These are phyloP conservation scores for Drosophila paulistorum DNA, from an alignment of 1,140 invertebrate genomes.

Conservation along the genomic window DNA sequence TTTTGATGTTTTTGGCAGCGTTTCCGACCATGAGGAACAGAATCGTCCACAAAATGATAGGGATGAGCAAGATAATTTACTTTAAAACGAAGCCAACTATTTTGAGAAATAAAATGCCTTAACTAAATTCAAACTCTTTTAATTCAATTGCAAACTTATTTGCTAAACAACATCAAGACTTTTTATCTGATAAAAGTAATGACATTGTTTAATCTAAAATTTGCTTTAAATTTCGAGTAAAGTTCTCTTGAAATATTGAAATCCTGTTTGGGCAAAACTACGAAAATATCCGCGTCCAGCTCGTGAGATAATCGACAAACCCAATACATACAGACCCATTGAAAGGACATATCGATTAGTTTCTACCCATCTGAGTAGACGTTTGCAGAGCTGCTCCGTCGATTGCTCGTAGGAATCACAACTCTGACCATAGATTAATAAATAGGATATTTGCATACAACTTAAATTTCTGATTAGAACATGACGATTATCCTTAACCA, in stretches of 20 bases:
- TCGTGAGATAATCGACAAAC: constrained; percentile 29
- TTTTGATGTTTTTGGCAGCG: background rate
- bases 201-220: background rate
- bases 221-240: constrained; percentile 36
- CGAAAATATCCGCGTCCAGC: constrained; percentile 33
- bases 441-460: constrained; percentile 88
- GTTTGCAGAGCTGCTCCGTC: background rate
- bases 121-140: background rate
- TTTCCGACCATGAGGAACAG: background rate
- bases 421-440: constrained; percentile 88
- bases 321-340: constrained; percentile 48
- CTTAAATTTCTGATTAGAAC: constrained; percentile 38
- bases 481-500: constrained; percentile 34
- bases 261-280: constrained; percentile 27
- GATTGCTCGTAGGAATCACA: constrained; percentile 10
- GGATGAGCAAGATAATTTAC: background rate
- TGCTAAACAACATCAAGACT: constrained; percentile 4
- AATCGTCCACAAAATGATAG: background rate
- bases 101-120: background rate
- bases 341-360: constrained; percentile 28
- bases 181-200: background rate
- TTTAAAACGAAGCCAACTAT: background rate
- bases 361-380: constrained; percentile 20
- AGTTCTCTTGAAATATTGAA: constrained; percentile 31
- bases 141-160: background rate